phyloP scores from a whole-genome alignment of 92 coral and sea anemone genomes.

The Epizoanthus ramosus region DNA sequence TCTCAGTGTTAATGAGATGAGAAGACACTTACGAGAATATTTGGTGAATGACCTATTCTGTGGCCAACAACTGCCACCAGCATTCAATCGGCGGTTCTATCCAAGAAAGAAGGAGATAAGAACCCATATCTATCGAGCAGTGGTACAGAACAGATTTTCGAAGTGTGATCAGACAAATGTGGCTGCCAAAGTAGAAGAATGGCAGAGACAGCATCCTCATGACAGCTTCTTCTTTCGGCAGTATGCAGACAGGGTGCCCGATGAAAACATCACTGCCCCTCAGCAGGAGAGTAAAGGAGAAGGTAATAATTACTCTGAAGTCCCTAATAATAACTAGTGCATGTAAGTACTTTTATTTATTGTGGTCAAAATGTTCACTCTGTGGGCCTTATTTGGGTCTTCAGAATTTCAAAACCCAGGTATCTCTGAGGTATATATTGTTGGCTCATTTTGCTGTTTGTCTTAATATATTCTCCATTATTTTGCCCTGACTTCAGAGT shows the following conservation, averaged over 20 bases:
- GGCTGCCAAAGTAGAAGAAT: constrained; percentile 20
- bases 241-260: constrained; percentile 31
- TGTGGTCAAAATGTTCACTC: too few relatives aligned
- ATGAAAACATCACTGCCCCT: constrained; percentile 10
- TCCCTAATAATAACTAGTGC: too few relatives aligned
- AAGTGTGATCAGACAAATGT: constrained; percentile 52
- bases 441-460: too few relatives aligned
- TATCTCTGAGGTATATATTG: too few relatives aligned
- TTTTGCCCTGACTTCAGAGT: background rate
- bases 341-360: too few relatives aligned
- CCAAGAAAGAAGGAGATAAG: constrained; percentile 40
- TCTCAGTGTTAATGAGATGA: constrained; percentile 36
- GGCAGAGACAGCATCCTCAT: constrained; percentile 38
- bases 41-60: constrained; percentile 30
- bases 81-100: constrained; percentile 25
- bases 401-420: too few relatives aligned
- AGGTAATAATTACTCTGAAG: background rate
- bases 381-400: too few relatives aligned
- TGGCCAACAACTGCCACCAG: constrained; percentile 42
- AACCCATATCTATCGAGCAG: constrained; percentile 44
- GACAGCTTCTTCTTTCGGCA: constrained; percentile 47
- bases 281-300: background rate
- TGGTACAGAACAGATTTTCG: constrained; percentile 27
- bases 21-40: constrained; percentile 45
- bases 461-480: too few relatives aligned